Conservation (phyloP, 2,113 vertebrate genomes). For the Colaptes auratus region DNA sequence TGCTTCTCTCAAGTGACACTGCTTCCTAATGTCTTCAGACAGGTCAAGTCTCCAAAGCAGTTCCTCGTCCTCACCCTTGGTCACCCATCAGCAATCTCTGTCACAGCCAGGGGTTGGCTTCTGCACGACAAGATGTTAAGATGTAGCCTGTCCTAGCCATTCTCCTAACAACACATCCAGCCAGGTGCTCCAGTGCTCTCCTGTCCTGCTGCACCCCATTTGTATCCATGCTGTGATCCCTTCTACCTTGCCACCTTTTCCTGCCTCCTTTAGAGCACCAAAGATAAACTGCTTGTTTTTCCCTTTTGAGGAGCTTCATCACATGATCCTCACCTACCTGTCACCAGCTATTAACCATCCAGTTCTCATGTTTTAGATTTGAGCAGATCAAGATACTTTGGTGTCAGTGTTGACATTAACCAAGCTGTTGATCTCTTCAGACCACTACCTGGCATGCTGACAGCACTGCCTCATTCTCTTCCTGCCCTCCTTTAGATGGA, state of each 20-base stretch:
- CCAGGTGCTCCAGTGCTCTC: not conserved
- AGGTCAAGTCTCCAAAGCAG: not conserved
- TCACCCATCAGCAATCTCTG: not conserved
- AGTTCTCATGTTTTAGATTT: not conserved
- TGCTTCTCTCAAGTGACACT: not conserved
- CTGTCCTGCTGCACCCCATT: not conserved
- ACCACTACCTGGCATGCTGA: not conserved
- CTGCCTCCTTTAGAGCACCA: not conserved
- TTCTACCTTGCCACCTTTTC: not conserved
- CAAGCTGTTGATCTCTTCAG: not conserved
- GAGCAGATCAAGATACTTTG: not conserved
- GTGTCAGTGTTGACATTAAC: not conserved
- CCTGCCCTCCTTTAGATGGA: not conserved
- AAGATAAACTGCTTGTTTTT: not conserved
- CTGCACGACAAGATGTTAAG: not conserved
- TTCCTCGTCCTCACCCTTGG: not conserved
- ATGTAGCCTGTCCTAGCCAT: not conserved
- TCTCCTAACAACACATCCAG: not conserved
- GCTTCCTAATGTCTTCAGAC: not conserved
- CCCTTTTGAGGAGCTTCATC: not conserved
- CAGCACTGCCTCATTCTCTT: accelerated
- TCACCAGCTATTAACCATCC: not conserved
- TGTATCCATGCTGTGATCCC: not conserved
- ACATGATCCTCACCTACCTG: not conserved
- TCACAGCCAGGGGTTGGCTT: not conserved